These are phyloP conservation scores for Dione juno DNA, from an alignment of 2,888 invertebrate species.

Conservation along the genomic window DNA sequence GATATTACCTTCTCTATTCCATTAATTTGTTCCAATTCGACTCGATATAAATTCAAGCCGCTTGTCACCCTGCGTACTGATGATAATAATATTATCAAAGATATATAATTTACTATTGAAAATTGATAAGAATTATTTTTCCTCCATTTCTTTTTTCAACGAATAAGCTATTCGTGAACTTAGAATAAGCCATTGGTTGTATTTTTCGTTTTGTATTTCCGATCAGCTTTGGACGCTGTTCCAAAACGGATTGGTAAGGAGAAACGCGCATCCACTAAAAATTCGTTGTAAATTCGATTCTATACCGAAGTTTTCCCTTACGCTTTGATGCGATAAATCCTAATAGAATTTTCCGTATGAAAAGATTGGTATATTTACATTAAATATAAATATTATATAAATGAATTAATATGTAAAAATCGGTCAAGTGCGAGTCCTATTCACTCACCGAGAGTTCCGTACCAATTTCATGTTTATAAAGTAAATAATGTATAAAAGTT, in stretches of 20 bases:
- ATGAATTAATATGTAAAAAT: too few species aligned
- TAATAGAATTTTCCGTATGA: conserved; percentile 26
- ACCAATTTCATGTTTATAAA: too few species aligned
- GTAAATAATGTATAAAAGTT: too few species aligned
- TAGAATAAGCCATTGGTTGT: conserved; percentile 55
- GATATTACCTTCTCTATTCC: too few species aligned
- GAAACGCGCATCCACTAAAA: conserved; percentile 32
- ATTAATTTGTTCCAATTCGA: too few species aligned
- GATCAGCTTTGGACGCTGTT: conserved; percentile 25
- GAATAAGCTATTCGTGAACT: conserved; percentile 48
- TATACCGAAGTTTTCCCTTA: conserved; percentile 26
- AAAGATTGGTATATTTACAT: conserved; percentile 1
- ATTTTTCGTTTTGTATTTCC: conserved; percentile 60
- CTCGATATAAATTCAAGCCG: too few species aligned
- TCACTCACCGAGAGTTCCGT: too few species aligned
- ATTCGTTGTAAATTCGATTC: conserved; percentile 31
- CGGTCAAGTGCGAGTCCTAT: too few species aligned
- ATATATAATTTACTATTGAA: conserved; percentile 34
- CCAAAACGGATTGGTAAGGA: conserved; percentile 35
- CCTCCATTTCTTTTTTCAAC: conserved; percentile 37
- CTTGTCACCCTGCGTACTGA: background rate
- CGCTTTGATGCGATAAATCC: conserved; percentile 25
- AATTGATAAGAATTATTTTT: conserved; percentile 52
- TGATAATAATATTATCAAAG: too few species aligned
- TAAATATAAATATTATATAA: too few species aligned